phyloP scores from a whole-genome alignment of 2,797 vertebrate species.

The Petrocephalus schoutedeni region DNA sequence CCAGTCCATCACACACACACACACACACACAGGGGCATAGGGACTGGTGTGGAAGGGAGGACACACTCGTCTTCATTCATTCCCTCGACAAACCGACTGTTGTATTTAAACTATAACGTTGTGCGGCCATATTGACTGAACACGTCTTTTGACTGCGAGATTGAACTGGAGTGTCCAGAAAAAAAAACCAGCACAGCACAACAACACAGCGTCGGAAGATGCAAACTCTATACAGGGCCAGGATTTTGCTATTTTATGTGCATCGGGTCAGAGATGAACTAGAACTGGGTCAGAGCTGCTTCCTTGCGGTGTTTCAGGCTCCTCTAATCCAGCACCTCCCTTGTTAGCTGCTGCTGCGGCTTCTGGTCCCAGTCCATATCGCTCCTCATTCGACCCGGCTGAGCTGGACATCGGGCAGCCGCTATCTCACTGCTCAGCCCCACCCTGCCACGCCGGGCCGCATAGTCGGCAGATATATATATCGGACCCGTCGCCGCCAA shows the following conservation, averaged over 20 bases:
- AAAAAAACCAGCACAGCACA: background rate
- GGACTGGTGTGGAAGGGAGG: background rate
- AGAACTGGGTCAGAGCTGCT: background rate
- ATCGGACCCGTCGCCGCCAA: slow-evolving; percentile 45
- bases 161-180: background rate
- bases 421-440: background rate
- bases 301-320: background rate
- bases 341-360: background rate
- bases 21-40: background rate
- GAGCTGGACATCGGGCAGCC: background rate
- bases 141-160: too few species aligned
- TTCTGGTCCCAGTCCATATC: background rate
- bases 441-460: slow-evolving; percentile 21
- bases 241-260: background rate
- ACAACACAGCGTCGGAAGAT: background rate
- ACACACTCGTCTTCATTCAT: background rate
- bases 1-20: background rate
- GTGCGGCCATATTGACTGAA: background rate
- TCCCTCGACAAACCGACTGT: background rate
- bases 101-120: background rate
- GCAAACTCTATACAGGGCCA: background rate
- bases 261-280: background rate
- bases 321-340: background rate
- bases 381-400: background rate
- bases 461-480: slow-evolving; percentile 50